Evolutionary conservation across 1,140 invertebrate species (phyloP), one percentile per base, ranked within the genome.

Genomic region (Druon quercuslanigerum): DNA sequence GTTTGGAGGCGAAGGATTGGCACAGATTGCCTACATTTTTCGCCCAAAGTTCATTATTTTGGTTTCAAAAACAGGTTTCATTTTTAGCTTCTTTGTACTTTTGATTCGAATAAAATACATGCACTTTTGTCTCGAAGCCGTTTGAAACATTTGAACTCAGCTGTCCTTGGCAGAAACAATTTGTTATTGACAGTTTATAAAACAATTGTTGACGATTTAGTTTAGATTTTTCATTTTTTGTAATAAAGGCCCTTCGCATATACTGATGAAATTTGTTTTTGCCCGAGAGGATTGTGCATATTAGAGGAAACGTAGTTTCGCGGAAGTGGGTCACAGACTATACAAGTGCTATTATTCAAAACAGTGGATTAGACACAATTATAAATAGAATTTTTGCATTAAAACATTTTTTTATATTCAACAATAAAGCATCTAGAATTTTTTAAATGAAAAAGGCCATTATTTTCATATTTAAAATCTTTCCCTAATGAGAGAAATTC

Each of bases 1-100:
- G 6, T 66, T 66, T 66, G 60, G 25, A 66, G 60, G 60, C 60
- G 60, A 66, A 40, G 60, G 60, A 66, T 66, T 66, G 20, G 60
- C 60, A 66, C 60, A 66, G 5, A 66, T 66, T 66, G 60, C 33
- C 14, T n/a, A 66, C 14, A 66, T 40, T 66, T 66, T 66, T 9
- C 40, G 6, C 25, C 9, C 33, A 16, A 66, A 46, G 7, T 66
- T 66, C 3, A 33, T 33, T 7, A 66, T 8, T 33, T 33, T 19
- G 16, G 46, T 40, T 33, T n/a, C 33, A n/a, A 66, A 40, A 66
- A 25, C 16, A 66, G 57, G 0, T 40, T 66, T 66, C 3, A 40
- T 66, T n/a, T 9, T 2, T n/a, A n/a, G 33, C 40, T 46, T 40
- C 13, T 40, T 40, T 66, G 13, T 66, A 13, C n/a, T 33, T 46